Evolutionary conservation across 2,113 vertebrate species (phyloP).

Genomic region (Psephotus haematonotus): DNA sequence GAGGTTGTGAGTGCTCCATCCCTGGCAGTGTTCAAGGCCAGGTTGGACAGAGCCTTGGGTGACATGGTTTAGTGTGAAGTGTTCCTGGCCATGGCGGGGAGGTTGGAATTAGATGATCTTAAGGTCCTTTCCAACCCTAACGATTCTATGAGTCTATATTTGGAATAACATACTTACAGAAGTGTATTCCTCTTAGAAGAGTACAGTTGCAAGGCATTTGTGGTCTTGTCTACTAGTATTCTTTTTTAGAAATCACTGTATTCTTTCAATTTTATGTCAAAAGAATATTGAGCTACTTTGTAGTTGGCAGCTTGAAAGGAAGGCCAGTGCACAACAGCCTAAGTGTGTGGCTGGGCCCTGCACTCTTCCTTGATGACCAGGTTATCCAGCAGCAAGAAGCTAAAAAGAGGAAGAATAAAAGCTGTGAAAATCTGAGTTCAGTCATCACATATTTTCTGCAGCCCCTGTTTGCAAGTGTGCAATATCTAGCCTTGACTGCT

Average conservation of each 20-base stretch:
- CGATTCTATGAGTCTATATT: neutral
- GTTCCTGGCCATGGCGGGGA: too few species aligned
- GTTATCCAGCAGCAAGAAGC: neutral
- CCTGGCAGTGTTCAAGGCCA: too few species aligned
- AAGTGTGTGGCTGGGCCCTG: neutral
- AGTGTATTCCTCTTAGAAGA: neutral
- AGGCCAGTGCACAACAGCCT: neutral
- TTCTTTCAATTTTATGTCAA: neutral
- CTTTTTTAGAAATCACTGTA: fast-evolving
- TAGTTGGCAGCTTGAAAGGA: neutral
- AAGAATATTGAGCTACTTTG: neutral
- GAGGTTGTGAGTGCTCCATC: too few species aligned
- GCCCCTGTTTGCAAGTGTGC: neutral
- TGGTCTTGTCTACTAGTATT: neutral
- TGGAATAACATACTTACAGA: neutral
- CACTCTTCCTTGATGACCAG: neutral
- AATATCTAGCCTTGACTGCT: neutral
- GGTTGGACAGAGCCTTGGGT: too few species aligned
- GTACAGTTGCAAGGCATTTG: neutral
- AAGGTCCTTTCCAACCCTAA: too few species aligned
- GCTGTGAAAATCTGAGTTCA: neutral
- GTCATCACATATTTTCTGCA: neutral
- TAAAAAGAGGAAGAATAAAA: neutral
- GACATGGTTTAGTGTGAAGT: too few species aligned
- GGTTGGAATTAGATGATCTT: too few species aligned